Percentiles rank a stretch among this genome's conserved stretches.
Evolutionary conservation across 2,797 vertebrate species (phyloP).

Genomic region (Syngnathus acus): DNA sequence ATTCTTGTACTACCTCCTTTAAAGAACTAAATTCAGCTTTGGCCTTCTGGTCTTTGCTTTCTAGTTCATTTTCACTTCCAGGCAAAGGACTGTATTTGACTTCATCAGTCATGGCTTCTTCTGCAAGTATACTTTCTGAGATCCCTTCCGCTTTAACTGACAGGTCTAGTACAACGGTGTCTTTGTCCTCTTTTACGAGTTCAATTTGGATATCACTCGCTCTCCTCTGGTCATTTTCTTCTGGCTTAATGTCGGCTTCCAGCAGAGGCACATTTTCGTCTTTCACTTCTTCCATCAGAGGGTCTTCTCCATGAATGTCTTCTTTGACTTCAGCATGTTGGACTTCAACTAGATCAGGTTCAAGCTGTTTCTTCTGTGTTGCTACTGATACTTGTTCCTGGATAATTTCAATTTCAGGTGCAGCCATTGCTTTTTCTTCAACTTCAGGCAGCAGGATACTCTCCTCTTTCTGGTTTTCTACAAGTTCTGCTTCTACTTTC

Average conservation of each 20-base stretch:
- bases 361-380: background rate
- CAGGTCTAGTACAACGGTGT: background rate
- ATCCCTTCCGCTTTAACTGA: background rate
- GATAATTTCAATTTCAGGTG: background rate
- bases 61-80: background rate
- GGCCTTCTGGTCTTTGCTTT: background rate
- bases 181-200: background rate
- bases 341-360: background rate
- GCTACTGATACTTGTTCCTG: background rate
- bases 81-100: background rate
- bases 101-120: background rate
- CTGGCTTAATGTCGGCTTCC: background rate
- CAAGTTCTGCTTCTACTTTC: background rate
- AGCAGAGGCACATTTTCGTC: background rate
- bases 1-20: background rate
- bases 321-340: background rate
- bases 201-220: background rate
- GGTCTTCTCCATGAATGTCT: slow-evolving; percentile 4
- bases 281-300: background rate
- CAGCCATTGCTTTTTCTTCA: background rate
- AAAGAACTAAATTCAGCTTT: background rate
- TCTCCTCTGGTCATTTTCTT: background rate
- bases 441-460: background rate
- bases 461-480: background rate
- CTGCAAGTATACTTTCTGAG: slow-evolving; percentile 6